Evolutionary conservation across 2,113 vertebrate species (phyloP), one percentile per base, ranked within the genome.

Genomic region (Aspiorhynchus laticeps): DNA sequence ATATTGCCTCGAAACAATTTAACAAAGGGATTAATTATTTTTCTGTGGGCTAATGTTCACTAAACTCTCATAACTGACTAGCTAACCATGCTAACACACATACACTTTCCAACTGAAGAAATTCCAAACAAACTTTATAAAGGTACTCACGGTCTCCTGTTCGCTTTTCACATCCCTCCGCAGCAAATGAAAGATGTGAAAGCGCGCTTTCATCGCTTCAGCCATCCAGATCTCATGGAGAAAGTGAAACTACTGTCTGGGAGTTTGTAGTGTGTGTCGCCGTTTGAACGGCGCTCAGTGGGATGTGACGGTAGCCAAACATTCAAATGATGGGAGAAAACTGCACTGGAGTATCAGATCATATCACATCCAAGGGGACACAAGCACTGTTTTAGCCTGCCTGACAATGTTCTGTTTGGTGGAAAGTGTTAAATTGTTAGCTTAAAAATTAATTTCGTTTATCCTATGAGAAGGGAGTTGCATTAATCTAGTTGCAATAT

Each of bases 171-270:
- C 82, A 87, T 93, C 92, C 43, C 91, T 87, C 56, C 92, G 88
- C 19, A 92, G 84, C 17, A 91, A 83, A 77, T 87, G 91, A 17
- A 92, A 89, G 61, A 88, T 92, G 65, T 92, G 91, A 65, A 93
- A 92, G 43, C 92, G 88, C 53, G 92, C 90, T 90, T 92, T 93
- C 92, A 93, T 93, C 51, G 87, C 90, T 82, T 85, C 86, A 67
- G 85, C 86, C 85, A 86, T 84, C 75, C 48, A 83, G 77, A 41
- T 11, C 14, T 51, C 48, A 28, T 71, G n/a, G 31, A 87, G 51
- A 88, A 84, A 74, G 48, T 77, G 80, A 88, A 82, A 88, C 77
- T 51, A 82, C 65, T 36, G 36, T 36, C 36, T 19, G 85, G 83
- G 36, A 84, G 86, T 80, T 74, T 59, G 83, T n/a, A 74, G 65